Conservation (phyloP, 2,888 invertebrate genomes). For the Tricholauxania praeusta region DNA sequence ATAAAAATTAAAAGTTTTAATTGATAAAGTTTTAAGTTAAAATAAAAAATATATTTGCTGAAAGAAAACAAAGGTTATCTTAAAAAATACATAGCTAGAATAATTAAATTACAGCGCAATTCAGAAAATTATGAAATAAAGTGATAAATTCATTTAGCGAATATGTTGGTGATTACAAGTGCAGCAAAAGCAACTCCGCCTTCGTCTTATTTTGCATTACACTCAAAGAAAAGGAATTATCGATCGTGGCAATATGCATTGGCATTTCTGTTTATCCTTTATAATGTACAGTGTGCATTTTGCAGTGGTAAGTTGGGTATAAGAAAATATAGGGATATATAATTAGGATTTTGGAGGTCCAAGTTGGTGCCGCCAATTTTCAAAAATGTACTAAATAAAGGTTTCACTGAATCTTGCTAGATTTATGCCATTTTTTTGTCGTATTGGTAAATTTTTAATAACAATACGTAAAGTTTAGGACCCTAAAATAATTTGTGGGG, state of each 20-base stretch:
- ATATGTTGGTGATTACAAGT: slow-evolving; percentile 21
- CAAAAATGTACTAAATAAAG: neutral
- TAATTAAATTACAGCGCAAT: no score
- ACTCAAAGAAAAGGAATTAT: slow-evolving; percentile 2
- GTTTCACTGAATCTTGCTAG: neutral
- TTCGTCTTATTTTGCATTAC: neutral
- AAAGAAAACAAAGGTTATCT: no score
- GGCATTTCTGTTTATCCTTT: neutral
- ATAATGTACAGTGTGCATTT: slow-evolving; percentile 3
- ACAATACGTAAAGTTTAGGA: no score
- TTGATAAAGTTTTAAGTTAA: no score
- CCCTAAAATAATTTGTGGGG: no score
- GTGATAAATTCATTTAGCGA: slow-evolving; percentile 3
- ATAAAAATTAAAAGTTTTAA: no score
- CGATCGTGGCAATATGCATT: slow-evolving; percentile 12
- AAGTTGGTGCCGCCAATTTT: neutral
- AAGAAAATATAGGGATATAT: no score
- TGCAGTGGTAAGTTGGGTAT: slow-evolving; percentile 20
- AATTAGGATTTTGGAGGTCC: no score
- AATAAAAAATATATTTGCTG: no score
- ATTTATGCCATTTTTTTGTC: no score
- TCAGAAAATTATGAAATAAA: slow-evolving; percentile 10
- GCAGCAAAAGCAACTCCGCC: neutral
- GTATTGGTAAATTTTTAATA: no score
- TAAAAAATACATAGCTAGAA: no score